Evolutionary conservation across 2,797 vertebrate genomes (phyloP).

Genomic region (Gephyroberyx darwinii): DNA sequence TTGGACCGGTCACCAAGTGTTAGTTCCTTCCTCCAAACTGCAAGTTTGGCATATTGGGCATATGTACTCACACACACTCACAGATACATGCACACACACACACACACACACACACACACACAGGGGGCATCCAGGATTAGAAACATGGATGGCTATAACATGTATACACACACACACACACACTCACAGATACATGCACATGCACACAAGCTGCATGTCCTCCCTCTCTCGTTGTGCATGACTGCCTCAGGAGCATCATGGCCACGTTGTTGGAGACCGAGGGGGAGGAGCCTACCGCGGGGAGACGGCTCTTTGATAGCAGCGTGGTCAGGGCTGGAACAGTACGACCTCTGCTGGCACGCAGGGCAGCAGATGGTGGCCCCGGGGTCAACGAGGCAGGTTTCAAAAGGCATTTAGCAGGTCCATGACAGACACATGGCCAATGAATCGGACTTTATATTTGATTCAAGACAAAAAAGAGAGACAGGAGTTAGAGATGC

Average conservation of each 20-base stretch:
- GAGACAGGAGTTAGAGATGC: not conserved
- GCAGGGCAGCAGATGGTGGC: slow-evolving; percentile 65
- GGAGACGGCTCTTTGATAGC: slow-evolving; percentile 50
- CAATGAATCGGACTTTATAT: too few relatives aligned
- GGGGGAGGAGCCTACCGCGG: not conserved
- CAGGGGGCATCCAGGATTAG: not conserved
- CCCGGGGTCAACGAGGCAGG: slow-evolving; percentile 40
- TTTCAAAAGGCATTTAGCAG: slow-evolving; percentile 51
- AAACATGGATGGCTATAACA: too few relatives aligned
- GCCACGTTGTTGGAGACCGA: slow-evolving; percentile 26
- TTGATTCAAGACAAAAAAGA: not conserved
- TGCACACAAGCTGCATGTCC: too few relatives aligned
- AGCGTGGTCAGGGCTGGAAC: slow-evolving; percentile 40
- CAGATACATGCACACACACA: too few relatives aligned
- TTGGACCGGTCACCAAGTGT: too few relatives aligned
- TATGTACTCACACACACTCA: too few relatives aligned
- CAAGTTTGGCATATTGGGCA: too few relatives aligned
- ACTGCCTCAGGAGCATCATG: not conserved
- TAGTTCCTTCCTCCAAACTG: too few relatives aligned
- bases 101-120: too few relatives aligned
- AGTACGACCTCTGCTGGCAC: slow-evolving; percentile 50
- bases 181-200: too few relatives aligned
- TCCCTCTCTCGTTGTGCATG: not conserved
- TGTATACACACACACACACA: too few relatives aligned
- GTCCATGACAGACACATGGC: not conserved